Evolutionary conservation across 2,113 vertebrate genomes (phyloP), one percentile per base, ranked within the genome.

Genomic region (Chlamydotis undulata): DNA sequence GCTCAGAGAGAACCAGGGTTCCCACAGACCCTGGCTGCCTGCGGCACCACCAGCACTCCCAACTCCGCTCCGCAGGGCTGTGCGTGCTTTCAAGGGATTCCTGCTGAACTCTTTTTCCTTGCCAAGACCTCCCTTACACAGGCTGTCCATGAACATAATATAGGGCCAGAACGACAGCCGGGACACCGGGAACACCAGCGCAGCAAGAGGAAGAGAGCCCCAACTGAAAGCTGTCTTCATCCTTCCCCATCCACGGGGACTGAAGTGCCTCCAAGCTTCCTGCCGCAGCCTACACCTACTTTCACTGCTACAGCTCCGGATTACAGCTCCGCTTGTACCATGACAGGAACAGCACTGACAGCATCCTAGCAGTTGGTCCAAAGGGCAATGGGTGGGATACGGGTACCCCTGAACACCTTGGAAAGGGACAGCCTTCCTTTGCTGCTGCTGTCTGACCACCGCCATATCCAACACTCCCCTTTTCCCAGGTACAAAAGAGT

Each of bases 401-500:
- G 0, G 49, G 39, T n/a, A 83, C 63, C 59, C 33, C 75, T 79
- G 61, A 33, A 56, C 82, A 91, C 70, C 67, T 71, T 4, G 8
- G 64, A 70, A 82, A 90, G 39, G 26, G 53, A 41, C 69, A 84
- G 39, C 9, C 16, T 89, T 55, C 53, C 59, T 39, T 28, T 50
- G 43, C 33, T 60, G 56, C 28, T 31, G 35, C 13, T 53, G 22
- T 25, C 59, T 7, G 6, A 25, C 17, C 26, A 4, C n/a, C 29
- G 16, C 31, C 7, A 4, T 2, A 80, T 4, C 19, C 33, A 64
- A 19, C 0, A 0, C 49, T 52, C 59, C 53, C 49, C 82, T 19
- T 76, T 76, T 10, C 70, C 45, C 53, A 53, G 13, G 43, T 52
- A 47, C 19, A 63, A 59, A 45, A 50, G 37, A 63, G 26, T 2